Evolutionary conservation across 2,113 vertebrate species (phyloP).

Genomic region (Uria lomvia): DNA sequence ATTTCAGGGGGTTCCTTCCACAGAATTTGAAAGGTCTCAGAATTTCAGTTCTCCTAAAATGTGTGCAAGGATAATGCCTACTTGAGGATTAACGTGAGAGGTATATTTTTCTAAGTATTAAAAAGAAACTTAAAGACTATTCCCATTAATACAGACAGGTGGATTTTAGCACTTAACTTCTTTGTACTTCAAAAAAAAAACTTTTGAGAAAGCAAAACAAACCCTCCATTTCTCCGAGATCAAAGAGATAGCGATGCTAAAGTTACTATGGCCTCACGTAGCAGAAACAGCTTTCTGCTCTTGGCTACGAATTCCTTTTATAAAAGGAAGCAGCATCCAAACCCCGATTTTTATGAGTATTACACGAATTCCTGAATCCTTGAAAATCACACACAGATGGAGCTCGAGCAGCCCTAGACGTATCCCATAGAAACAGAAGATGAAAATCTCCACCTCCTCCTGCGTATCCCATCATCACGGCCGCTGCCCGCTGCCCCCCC

Average conservation of each 20-base stretch:
- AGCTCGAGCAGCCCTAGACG: background rate
- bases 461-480: constrained; percentile 33
- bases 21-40: background rate
- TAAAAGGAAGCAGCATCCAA: background rate
- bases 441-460: constrained; percentile 40
- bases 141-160: background rate
- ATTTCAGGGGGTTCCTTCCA: background rate
- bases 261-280: background rate
- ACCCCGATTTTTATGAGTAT: background rate
- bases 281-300: background rate
- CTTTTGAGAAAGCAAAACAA: background rate
- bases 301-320: background rate
- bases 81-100: fast-evolving
- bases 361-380: background rate
- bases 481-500: background rate
- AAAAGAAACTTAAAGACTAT: background rate
- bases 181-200: background rate
- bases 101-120: fast-evolving
- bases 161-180: background rate
- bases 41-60: background rate
- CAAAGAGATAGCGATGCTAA: background rate
- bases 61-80: background rate
- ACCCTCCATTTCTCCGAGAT: background rate
- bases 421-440: constrained; percentile 45
- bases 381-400: background rate